phyloP scores from a whole-genome alignment of 2,113 vertebrate genomes.

The Bettongia penicillata region DNA sequence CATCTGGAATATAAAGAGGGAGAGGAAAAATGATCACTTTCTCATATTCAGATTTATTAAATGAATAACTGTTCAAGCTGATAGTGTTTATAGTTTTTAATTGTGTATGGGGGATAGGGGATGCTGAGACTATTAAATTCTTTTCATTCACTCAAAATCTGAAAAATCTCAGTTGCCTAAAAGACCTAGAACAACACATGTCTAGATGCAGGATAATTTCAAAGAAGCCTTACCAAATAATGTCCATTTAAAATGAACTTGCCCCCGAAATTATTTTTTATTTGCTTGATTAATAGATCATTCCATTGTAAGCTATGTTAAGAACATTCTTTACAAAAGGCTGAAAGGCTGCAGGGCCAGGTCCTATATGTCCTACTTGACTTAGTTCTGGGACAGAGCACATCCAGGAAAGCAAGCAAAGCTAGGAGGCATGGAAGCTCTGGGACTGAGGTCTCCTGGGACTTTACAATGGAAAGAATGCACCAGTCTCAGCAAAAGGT shows the following conservation, averaged over 20 bases:
- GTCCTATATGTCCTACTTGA: too few species aligned
- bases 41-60: slow-evolving; percentile 78
- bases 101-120: slow-evolving; percentile 20
- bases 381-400: too few species aligned
- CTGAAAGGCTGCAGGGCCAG: too few species aligned
- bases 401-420: too few species aligned
- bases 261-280: slow-evolving; percentile 48
- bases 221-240: slow-evolving; percentile 77
- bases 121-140: slow-evolving; percentile 79
- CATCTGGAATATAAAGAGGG: slow-evolving; percentile 78
- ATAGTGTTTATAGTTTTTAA: slow-evolving; percentile 78
- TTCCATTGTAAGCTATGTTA: slow-evolving; percentile 42
- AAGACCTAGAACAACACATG: slow-evolving; percentile 64
- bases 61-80: slow-evolving; percentile 80
- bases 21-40: slow-evolving; percentile 78
- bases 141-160: slow-evolving; percentile 73
- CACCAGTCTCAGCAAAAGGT: too few species aligned
- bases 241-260: slow-evolving; percentile 69
- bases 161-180: slow-evolving; percentile 64
- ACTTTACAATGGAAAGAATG: too few species aligned
- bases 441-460: too few species aligned
- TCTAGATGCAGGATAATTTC: slow-evolving; percentile 65
- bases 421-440: too few species aligned
- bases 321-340: slow-evolving; percentile 20
- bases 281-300: not conserved